Evolutionary conservation across 2,797 vertebrate genomes (phyloP).

Genomic region (Clarias pachynema): DNA sequence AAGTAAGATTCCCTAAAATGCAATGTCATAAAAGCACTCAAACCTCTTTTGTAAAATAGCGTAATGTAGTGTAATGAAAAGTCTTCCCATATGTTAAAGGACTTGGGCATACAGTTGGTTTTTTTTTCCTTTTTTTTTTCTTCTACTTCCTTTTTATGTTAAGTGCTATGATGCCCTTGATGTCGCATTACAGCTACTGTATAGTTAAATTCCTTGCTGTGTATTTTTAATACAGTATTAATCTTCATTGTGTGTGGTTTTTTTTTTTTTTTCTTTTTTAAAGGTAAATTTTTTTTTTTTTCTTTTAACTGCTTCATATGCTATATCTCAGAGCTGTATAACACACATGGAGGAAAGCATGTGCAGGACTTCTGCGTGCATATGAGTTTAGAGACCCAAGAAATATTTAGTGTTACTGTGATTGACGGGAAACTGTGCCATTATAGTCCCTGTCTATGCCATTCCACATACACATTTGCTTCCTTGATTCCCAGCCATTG

Average conservation of each 20-base stretch:
- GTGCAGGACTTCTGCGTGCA: background rate
- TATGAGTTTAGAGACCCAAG: background rate
- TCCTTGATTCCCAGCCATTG: background rate
- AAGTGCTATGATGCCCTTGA: background rate
- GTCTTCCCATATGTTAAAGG: no score
- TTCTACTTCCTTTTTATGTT: background rate
- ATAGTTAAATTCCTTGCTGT: background rate
- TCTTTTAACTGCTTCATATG: background rate
- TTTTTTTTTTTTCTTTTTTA: background rate
- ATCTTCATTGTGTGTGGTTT: no score
- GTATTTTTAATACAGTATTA: background rate
- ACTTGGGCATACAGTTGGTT: background rate
- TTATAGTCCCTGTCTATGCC: background rate
- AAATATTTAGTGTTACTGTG: background rate
- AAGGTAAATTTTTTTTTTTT: background rate
- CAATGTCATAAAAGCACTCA: background rate
- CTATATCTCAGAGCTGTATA: background rate
- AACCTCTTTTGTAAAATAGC: background rate
- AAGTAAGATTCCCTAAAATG: background rate
- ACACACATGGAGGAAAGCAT: background rate
- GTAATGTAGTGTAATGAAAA: background rate
- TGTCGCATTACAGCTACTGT: background rate
- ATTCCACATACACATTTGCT: background rate
- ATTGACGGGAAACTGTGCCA: background rate
- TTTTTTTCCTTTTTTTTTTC: no score